These are phyloP conservation scores for Chromis chromis DNA, from an alignment of 2,797 vertebrate genomes.

Conservation along the genomic window DNA sequence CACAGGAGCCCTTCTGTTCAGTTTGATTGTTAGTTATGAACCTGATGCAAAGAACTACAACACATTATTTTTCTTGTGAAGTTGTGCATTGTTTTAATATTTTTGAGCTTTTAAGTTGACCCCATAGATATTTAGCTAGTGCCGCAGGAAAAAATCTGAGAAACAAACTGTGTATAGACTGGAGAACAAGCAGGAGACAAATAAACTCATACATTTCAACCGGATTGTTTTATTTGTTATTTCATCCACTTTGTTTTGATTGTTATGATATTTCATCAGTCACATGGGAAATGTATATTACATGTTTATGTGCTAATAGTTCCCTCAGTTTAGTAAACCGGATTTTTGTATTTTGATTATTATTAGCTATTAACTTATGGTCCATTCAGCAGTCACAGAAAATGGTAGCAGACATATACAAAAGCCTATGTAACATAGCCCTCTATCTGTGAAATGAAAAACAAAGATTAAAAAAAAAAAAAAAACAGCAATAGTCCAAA, in stretches of 20 bases:
- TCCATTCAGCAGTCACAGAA: background rate
- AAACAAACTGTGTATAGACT: conserved; percentile 87
- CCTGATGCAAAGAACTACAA: conserved; percentile 56
- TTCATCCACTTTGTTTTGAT: conserved; percentile 4
- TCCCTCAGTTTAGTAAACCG: background rate
- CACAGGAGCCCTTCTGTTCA: conserved; percentile 34
- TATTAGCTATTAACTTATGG: background rate
- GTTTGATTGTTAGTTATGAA: conserved; percentile 66
- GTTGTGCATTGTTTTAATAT: conserved; percentile 61
- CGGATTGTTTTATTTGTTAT: conserved; percentile 28
- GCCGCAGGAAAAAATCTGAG: conserved; percentile 76
- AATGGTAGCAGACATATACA: background rate
- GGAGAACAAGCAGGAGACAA: conserved; percentile 84
- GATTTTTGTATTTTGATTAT: background rate
- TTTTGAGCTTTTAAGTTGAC: conserved; percentile 78
- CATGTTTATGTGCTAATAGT: background rate
- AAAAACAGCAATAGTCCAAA: background rate
- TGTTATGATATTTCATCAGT: no score
- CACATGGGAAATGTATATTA: no score
- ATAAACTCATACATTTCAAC: conserved; percentile 87
- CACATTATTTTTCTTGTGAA: conserved; percentile 80
- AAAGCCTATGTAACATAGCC: no score
- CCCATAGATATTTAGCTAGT: conserved; percentile 81
- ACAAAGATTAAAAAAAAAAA: background rate
- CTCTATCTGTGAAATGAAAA: no score